These are phyloP conservation scores for Drosophila macrothrix DNA, from an alignment of 2,888 invertebrate species.

Conservation along the genomic window DNA sequence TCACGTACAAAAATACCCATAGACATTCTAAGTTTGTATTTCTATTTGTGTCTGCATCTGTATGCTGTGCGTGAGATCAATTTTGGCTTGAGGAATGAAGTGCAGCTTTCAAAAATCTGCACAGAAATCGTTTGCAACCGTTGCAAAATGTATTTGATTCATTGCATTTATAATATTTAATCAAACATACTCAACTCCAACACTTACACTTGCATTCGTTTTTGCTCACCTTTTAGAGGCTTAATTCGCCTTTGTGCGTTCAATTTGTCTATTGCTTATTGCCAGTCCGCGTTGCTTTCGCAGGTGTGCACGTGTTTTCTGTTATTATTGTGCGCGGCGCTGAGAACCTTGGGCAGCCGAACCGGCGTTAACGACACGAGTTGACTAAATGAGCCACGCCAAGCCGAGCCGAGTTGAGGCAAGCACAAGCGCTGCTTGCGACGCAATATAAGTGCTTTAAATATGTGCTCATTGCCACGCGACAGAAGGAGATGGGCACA, in stretches of 20 bases:
- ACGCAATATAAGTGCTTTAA: too few relatives aligned
- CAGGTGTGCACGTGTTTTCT: conserved; percentile 69
- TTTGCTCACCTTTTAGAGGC: not conserved
- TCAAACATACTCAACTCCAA: conserved; percentile 6
- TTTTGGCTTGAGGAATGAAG: not conserved
- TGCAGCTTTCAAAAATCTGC: not conserved
- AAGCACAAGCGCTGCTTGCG: conserved; percentile 10
- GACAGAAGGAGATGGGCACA: conserved; percentile 1
- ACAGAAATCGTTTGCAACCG: too few relatives aligned
- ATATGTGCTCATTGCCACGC: not conserved
- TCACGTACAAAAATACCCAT: not conserved
- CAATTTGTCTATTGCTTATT: conserved; percentile 1
- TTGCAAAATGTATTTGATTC: not conserved
- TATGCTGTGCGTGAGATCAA: not conserved
- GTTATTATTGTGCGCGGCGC: conserved; percentile 45
- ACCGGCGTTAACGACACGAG: conserved; percentile 22
- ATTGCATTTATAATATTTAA: not conserved
- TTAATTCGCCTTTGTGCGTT: conserved; percentile 9
- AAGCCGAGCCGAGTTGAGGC: not conserved
- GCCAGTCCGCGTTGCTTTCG: conserved; percentile 2
- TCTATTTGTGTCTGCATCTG: not conserved
- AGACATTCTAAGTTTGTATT: not conserved
- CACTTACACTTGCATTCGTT: not conserved
- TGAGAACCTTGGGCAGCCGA: conserved; percentile 17
- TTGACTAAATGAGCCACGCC: conserved; percentile 17